These are phyloP conservation scores for Chaetogeoica ovagalla DNA, from an alignment of 2,888 invertebrate genomes.

Conservation along the genomic window DNA sequence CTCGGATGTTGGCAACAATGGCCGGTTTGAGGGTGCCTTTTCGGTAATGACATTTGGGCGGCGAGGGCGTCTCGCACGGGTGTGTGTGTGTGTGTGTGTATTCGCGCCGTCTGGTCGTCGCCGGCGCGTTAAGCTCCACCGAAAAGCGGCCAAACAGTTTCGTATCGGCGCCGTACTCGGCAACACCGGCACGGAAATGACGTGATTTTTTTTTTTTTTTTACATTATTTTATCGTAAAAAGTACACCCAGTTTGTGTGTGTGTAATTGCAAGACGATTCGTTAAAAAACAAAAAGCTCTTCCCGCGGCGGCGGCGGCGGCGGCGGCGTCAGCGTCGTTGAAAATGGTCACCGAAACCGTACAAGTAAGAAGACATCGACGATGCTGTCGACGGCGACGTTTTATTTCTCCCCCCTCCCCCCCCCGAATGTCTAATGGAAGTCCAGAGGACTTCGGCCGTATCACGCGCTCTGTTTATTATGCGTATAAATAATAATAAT, in stretches of 20 bases:
- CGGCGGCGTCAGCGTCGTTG: conserved; percentile 6
- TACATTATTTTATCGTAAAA: too few species aligned
- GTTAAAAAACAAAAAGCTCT: neutral
- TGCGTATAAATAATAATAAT: too few species aligned
- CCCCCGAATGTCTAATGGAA: too few species aligned
- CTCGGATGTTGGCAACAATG: conserved; percentile 40
- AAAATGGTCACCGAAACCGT: conserved; percentile 52
- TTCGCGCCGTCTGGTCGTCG: conserved; percentile 26
- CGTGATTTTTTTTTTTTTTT: neutral
- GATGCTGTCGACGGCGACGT: too few species aligned
- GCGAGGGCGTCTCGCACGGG: conserved; percentile 2
- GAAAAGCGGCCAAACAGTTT: conserved; percentile 38
- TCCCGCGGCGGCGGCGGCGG: conserved; percentile 16
- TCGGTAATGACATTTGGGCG: conserved; percentile 37
- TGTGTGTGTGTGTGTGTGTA: neutral
- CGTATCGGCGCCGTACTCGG: conserved; percentile 44
- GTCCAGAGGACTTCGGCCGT: too few species aligned
- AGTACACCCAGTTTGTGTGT: neutral
- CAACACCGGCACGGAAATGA: conserved; percentile 41
- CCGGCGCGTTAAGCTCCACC: conserved; percentile 38
- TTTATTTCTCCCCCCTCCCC: too few species aligned
- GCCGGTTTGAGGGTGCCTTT: conserved; percentile 30
- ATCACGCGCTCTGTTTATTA: too few species aligned
- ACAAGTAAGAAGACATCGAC: conserved; percentile 43
- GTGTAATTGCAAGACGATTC: conserved; percentile 7